Percentiles rank a stretch among this genome's conserved stretches.
Conservation (phyloP, 1,140 invertebrate species). For the Argopecten irradians region DNA sequence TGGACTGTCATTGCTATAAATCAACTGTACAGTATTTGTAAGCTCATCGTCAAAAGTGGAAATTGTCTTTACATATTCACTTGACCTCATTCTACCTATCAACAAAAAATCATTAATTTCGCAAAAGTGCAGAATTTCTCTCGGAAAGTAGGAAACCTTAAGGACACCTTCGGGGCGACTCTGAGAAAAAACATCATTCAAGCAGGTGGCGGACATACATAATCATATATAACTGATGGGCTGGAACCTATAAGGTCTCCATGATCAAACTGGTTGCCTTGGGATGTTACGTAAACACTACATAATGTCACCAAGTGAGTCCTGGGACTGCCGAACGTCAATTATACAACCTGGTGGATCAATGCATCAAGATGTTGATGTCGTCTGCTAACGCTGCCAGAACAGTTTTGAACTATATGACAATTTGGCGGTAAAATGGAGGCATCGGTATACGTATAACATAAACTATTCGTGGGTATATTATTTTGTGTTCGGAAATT, state of each 20-base stretch:
- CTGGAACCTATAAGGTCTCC: too few species aligned
- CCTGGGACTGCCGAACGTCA: not conserved
- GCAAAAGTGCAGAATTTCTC: too few species aligned
- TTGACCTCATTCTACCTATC: too few species aligned
- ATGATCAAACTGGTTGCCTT: not conserved
- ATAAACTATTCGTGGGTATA: too few species aligned
- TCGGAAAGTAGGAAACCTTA: too few species aligned
- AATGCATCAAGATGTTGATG: not conserved
- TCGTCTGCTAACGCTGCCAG: not conserved
- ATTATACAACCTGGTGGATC: not conserved
- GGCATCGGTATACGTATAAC: too few species aligned
- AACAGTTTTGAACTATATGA: not conserved
- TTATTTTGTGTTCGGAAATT: too few species aligned
- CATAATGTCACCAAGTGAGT: not conserved
- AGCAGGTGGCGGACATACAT: not conserved
- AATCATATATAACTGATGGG: not conserved
- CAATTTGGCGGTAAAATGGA: too few species aligned
- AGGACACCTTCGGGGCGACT: not conserved
- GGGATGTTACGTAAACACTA: not conserved
- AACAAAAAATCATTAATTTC: too few species aligned
- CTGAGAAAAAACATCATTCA: not conserved
- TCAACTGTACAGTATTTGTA: too few species aligned
- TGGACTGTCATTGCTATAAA: too few species aligned
- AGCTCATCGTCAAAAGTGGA: not conserved
- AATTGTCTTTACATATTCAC: not conserved